Evolutionary conservation across 2,888 invertebrate species (phyloP).

Genomic region (Aspidiotus destructor): DNA sequence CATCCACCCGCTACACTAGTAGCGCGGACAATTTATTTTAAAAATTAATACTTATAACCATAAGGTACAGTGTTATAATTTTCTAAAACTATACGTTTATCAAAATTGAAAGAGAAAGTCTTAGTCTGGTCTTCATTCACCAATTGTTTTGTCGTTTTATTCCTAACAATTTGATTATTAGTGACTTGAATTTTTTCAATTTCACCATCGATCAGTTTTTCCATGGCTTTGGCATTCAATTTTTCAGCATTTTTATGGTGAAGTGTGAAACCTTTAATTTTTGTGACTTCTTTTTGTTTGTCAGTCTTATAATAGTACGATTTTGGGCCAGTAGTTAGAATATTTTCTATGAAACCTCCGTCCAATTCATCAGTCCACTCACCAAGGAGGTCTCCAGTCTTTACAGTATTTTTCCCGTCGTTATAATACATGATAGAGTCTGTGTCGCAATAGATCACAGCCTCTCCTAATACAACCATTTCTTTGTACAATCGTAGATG

Average conservation of each 20-base stretch:
- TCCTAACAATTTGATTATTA: neutral
- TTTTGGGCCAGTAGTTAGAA: conserved; percentile 8
- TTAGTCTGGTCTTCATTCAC: conserved; percentile 1
- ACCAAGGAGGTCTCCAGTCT: conserved; percentile 30
- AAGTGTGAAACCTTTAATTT: conserved; percentile 25
- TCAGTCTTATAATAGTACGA: conserved; percentile 9
- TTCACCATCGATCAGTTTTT: neutral
- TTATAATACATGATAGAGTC: conserved; percentile 11
- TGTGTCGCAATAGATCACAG: conserved; percentile 11
- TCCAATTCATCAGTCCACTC: conserved; percentile 18
- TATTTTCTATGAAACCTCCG: neutral
- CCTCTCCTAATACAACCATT: neutral
- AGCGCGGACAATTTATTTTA: too few relatives aligned
- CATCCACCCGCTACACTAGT: too few relatives aligned
- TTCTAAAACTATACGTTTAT: neutral
- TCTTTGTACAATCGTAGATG: neutral
- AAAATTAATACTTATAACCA: neutral
- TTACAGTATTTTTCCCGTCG: conserved; percentile 17
- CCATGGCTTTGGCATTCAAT: neutral
- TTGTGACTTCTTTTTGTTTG: conserved; percentile 9
- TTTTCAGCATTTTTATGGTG: conserved; percentile 13
- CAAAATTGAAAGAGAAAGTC: neutral
- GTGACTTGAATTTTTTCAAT: neutral
- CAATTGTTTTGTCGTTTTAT: conserved; percentile 3
- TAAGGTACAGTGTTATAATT: neutral